These are phyloP conservation scores for Eriocheir sinensis DNA, from an alignment of 1,140 invertebrate species.

Conservation along the genomic window DNA sequence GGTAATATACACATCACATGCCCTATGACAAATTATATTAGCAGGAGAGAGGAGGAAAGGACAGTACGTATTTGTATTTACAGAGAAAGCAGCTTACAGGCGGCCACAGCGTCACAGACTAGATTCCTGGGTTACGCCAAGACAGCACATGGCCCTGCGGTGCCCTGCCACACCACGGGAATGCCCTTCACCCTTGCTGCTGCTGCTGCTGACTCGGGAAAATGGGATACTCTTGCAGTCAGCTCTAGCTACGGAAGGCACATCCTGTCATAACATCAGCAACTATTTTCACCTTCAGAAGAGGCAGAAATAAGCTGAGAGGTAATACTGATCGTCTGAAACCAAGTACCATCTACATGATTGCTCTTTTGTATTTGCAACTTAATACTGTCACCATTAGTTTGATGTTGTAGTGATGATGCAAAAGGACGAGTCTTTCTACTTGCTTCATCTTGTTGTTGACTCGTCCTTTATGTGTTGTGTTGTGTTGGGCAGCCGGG, in stretches of 20 bases:
- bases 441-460: no score
- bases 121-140: slow-evolving; percentile 74
- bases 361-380: no score
- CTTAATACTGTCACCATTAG: no score
- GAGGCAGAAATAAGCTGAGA: no score
- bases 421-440: no score
- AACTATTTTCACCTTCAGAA: neutral
- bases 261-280: neutral
- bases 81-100: slow-evolving; percentile 67
- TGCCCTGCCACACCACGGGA: slow-evolving; percentile 33
- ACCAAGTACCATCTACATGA: no score
- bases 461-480: no score
- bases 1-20: slow-evolving; percentile 75
- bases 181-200: slow-evolving; percentile 5
- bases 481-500: no score
- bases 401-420: no score
- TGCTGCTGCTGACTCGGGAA: neutral
- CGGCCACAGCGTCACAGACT: slow-evolving; percentile 68
- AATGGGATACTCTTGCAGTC: neutral
- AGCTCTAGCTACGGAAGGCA: neutral
- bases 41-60: slow-evolving; percentile 47
- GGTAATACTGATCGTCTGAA: no score
- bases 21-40: slow-evolving; percentile 68
- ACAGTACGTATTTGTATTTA: slow-evolving; percentile 54
- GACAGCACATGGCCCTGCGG: slow-evolving; percentile 32